Percentiles rank a stretch among this genome's conserved stretches.
Evolutionary conservation across 2,888 invertebrate species (phyloP).

Genomic region (Sesia bembeciformis): DNA sequence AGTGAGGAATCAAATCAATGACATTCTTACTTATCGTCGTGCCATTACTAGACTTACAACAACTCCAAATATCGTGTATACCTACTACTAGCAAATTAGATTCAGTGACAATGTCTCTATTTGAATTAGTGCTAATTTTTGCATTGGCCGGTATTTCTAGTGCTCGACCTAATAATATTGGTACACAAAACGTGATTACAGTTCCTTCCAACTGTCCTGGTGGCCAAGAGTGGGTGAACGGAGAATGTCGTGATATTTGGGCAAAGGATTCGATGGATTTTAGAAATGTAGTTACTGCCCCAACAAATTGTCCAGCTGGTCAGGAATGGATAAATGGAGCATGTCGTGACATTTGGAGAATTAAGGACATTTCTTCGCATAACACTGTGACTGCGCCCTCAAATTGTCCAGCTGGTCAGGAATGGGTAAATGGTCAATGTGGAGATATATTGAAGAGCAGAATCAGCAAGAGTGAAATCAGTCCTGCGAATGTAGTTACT

Average conservation of each 20-base stretch:
- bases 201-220: conserved; percentile 23
- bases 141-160: neutral
- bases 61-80: too few relatives aligned
- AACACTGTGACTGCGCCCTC: conserved; percentile 7
- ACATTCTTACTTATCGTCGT: neutral
- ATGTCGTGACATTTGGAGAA: conserved; percentile 11
- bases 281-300: conserved; percentile 7
- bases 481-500: conserved; percentile 4
- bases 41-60: too few relatives aligned
- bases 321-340: conserved; percentile 11
- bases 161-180: neutral
- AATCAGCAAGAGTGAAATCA: neutral
- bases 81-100: too few relatives aligned
- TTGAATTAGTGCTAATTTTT: neutral
- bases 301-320: conserved; percentile 10
- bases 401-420: conserved; percentile 11
- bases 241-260: conserved; percentile 16
- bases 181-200: conserved; percentile 9
- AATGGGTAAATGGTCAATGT: conserved; percentile 11
- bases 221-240: conserved; percentile 20
- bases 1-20: conserved; percentile 23
- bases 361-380: neutral
- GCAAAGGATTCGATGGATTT: neutral
- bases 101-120: too few relatives aligned
- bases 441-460: conserved; percentile 1